Evolutionary conservation across 2,888 invertebrate species (phyloP).

Genomic region (Alviniconcha strummeri): DNA sequence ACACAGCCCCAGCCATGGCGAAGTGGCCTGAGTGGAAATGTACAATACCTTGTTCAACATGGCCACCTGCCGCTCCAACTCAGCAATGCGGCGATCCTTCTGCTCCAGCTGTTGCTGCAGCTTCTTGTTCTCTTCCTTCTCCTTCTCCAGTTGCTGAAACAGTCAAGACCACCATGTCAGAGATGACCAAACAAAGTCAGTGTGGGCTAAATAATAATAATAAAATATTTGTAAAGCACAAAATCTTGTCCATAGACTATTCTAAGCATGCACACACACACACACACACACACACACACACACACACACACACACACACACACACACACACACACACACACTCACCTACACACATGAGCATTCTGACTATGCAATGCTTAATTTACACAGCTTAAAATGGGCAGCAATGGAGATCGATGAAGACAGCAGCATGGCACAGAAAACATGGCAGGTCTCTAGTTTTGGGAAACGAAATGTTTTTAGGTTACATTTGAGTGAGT

Average conservation of each 20-base stretch:
- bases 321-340: slow-evolving; percentile 15
- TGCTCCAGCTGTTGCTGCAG: slow-evolving; percentile 65
- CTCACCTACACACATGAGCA: background rate
- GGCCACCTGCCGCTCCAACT: slow-evolving; percentile 65
- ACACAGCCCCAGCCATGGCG: background rate
- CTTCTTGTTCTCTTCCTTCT: slow-evolving; percentile 65
- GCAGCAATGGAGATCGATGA: no score
- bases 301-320: slow-evolving; percentile 22
- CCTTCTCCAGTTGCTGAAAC: slow-evolving; percentile 61
- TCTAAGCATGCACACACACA: background rate
- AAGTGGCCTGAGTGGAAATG: background rate
- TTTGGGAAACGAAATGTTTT: no score
- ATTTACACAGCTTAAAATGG: no score
- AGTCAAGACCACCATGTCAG: slow-evolving; percentile 1
- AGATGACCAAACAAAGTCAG: no score
- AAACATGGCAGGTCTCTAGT: no score
- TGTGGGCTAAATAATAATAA: background rate
- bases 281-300: slow-evolving; percentile 12
- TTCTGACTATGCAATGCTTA: background rate
- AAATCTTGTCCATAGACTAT: no score
- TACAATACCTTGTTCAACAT: slow-evolving; percentile 60
- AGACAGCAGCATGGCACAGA: no score
- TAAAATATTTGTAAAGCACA: background rate
- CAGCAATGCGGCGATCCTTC: slow-evolving; percentile 65
- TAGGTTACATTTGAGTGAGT: no score